These are phyloP conservation scores for Echiichthys vipera DNA, from an alignment of 2,797 vertebrate species.

Conservation along the genomic window DNA sequence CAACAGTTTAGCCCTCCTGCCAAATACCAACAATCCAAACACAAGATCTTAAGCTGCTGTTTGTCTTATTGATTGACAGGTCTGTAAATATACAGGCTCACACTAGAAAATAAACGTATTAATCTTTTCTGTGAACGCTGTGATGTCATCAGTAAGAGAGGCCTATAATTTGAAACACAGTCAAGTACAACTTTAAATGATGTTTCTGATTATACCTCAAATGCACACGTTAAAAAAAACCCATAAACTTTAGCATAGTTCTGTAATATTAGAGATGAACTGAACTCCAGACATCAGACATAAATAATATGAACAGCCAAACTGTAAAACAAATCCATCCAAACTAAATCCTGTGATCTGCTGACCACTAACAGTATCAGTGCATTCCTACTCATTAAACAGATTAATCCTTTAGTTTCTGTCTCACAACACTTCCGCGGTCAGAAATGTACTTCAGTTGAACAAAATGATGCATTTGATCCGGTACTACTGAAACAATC, in stretches of 20 bases:
- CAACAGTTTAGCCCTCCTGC: neutral
- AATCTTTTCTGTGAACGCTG: neutral
- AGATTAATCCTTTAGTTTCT: neutral
- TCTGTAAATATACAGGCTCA: neutral
- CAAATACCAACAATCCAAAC: constrained; percentile 16
- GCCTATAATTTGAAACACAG: neutral
- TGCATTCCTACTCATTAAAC: constrained; percentile 6
- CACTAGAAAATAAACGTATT: neutral
- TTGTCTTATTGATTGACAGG: neutral
- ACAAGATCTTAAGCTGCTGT: constrained; percentile 4
- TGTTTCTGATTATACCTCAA: constrained; percentile 9
- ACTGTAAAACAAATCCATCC: constrained; percentile 16
- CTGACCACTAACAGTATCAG: constrained; percentile 29
- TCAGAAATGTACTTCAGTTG: constrained; percentile 30
- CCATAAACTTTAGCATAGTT: neutral
- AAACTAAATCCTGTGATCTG: constrained; percentile 23
- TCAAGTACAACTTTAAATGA: neutral
- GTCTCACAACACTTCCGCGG: neutral
- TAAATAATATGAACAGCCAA: neutral
- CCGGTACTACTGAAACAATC: constrained; percentile 52
- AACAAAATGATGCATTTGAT: constrained; percentile 63
- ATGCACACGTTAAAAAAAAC: neutral
- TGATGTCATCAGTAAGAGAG: neutral
- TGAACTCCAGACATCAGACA: neutral
- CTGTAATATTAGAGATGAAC: neutral